A percentile compares a stretch with the other conserved stretches of the same genome.
phyloP scores from a whole-genome alignment of 2,797 vertebrate genomes.

The Hippocampus kuda region DNA sequence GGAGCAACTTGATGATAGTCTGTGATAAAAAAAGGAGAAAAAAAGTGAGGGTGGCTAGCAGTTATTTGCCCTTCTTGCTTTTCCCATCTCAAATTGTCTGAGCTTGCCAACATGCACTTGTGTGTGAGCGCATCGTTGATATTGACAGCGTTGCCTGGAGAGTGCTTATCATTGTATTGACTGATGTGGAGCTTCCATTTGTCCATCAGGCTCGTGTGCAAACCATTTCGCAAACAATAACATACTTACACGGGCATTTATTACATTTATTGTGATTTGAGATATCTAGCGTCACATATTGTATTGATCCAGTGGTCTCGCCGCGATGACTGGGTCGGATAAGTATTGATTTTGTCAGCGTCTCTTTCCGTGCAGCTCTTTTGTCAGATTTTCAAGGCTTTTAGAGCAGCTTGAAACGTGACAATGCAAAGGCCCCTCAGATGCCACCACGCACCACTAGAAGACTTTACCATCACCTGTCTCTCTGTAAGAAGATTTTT shows the following conservation, averaged over 20 bases:
- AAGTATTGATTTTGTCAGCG: not conserved
- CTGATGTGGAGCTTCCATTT: conserved; percentile 18
- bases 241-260: not conserved
- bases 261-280: too few species aligned
- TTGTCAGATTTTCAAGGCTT: not conserved
- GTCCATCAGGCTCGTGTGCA: conserved; percentile 26
- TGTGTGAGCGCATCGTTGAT: conserved; percentile 14
- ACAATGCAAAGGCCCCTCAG: not conserved
- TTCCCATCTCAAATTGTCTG: not conserved
- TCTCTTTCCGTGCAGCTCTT: not conserved
- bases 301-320: not conserved
- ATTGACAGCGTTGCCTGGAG: conserved; percentile 12
- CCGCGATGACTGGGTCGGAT: not conserved
- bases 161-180: conserved; percentile 18
- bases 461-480: not conserved
- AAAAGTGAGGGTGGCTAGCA: not conserved
- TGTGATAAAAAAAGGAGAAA: too few species aligned
- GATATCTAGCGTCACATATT: not conserved
- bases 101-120: conserved; percentile 13
- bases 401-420: not conserved
- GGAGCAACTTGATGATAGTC: not conserved
- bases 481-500: not conserved
- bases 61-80: not conserved
- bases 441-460: not conserved
- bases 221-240: not conserved